Percentiles rank a stretch among this genome's conserved stretches.
Conservation (phyloP, 2,888 invertebrate genomes). For the Hydriomena furcata region DNA sequence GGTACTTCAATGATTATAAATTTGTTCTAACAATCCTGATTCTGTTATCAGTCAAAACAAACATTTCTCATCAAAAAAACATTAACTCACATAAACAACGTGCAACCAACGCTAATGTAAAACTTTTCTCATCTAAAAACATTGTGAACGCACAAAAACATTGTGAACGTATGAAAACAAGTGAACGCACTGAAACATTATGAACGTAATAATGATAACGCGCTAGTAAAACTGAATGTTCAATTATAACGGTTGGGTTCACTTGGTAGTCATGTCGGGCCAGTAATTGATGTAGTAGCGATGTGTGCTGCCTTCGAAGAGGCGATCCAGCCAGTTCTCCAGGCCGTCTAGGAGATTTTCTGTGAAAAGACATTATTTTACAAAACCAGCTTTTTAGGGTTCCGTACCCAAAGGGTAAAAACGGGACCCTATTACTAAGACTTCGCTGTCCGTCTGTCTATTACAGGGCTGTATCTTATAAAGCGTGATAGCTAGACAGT, state of each 20-base stretch:
- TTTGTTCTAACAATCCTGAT: background rate
- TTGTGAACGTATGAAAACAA: slow-evolving; percentile 1
- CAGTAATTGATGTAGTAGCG: slow-evolving; percentile 98
- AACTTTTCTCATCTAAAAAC: too few species aligned
- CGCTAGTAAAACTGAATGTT: background rate
- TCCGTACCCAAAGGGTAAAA: too few species aligned
- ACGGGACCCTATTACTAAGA: too few species aligned
- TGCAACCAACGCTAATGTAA: too few species aligned
- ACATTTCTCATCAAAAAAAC: too few species aligned
- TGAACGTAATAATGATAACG: background rate
- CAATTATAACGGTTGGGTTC: slow-evolving; percentile 46
- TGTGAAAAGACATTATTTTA: slow-evolving; percentile 44
- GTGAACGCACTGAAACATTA: background rate
- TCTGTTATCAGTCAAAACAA: too few species aligned
- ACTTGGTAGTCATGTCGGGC: slow-evolving; percentile 97
- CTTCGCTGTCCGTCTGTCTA: too few species aligned
- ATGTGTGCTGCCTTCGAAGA: slow-evolving; percentile 98
- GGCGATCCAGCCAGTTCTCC: slow-evolving; percentile 97
- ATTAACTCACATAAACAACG: too few species aligned
- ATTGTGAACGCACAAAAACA: background rate
- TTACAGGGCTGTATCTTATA: too few species aligned
- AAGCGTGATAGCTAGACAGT: too few species aligned
- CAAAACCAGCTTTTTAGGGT: too few species aligned
- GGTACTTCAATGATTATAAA: too few species aligned
- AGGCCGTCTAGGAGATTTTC: slow-evolving; percentile 95